Conservation (phyloP, 23 tunicate species). For the Clavelina lepadiformis region DNA sequence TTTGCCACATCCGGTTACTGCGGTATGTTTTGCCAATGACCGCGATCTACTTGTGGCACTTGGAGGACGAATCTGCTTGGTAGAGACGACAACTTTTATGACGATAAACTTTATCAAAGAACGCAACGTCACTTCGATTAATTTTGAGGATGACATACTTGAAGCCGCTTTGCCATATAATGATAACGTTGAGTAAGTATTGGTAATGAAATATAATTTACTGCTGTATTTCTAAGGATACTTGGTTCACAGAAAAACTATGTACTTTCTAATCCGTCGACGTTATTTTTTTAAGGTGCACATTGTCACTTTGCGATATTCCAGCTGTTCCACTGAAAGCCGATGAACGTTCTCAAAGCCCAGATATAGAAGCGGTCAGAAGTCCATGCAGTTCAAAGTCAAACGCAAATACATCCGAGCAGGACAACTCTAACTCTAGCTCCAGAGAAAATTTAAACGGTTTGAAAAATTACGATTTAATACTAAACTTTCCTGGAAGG, state of each 20-base stretch:
- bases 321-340: slow-evolving; percentile 18
- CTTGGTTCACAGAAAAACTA: too few relatives aligned
- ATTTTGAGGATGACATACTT: slow-evolving; percentile 29
- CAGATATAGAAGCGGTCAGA: too few relatives aligned
- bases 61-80: slow-evolving; percentile 33
- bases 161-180: slow-evolving; percentile 52
- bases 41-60: slow-evolving; percentile 65
- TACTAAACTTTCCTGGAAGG: too few relatives aligned
- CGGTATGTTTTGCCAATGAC: slow-evolving; percentile 66
- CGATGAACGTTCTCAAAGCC: too few relatives aligned
- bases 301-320: slow-evolving; percentile 5
- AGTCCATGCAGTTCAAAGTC: too few relatives aligned
- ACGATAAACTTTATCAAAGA: slow-evolving; percentile 29
- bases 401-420: too few relatives aligned
- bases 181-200: slow-evolving; percentile 30
- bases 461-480: too few relatives aligned
- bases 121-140: slow-evolving; percentile 4
- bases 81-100: slow-evolving; percentile 54
- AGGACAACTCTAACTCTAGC: too few relatives aligned
- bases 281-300: background rate
- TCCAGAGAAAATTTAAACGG: too few relatives aligned
- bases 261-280: too few relatives aligned
- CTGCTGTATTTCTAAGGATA: background rate
- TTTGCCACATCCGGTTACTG: slow-evolving; percentile 42
- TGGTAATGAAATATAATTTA: background rate